phyloP scores from a whole-genome alignment of 2,113 vertebrate genomes.

The Cyanocitta stelleri region DNA sequence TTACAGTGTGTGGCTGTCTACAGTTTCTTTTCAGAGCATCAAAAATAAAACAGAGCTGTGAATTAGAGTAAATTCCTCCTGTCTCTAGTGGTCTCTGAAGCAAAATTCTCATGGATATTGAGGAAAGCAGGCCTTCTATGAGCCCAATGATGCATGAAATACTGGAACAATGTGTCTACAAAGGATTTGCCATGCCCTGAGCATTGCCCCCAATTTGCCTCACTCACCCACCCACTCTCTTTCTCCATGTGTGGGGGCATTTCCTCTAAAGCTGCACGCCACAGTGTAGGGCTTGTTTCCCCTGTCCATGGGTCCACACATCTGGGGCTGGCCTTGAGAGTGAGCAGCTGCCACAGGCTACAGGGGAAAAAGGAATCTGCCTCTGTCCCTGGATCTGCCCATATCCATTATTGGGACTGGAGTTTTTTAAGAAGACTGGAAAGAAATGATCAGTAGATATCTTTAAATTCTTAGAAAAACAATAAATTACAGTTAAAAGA shows the following conservation, averaged over 20 bases:
- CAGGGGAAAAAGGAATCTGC: not conserved
- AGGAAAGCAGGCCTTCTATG: not conserved
- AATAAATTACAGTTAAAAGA: not conserved
- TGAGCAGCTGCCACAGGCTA: not conserved
- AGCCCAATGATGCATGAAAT: rapidly evolving
- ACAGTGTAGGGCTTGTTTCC: not conserved
- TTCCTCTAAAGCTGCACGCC: not conserved
- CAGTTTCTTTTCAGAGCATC: not conserved
- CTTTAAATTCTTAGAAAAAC: not conserved
- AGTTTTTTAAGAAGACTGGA: not conserved
- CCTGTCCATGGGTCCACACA: not conserved
- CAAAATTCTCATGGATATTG: not conserved
- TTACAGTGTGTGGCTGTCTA: not conserved
- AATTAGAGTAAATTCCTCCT: constrained; percentile 9
- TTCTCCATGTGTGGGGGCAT: not conserved
- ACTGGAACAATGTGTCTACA: not conserved
- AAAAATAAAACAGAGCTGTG: not conserved
- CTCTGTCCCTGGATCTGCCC: not conserved
- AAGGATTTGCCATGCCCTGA: not conserved
- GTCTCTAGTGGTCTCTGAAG: not conserved
- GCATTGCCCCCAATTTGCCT: not conserved
- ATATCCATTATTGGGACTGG: not conserved
- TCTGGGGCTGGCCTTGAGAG: not conserved
- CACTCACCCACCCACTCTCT: not conserved
- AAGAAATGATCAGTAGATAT: not conserved